phyloP scores from a whole-genome alignment of 2,113 vertebrate species.

The Tricholaema leucomelas region DNA sequence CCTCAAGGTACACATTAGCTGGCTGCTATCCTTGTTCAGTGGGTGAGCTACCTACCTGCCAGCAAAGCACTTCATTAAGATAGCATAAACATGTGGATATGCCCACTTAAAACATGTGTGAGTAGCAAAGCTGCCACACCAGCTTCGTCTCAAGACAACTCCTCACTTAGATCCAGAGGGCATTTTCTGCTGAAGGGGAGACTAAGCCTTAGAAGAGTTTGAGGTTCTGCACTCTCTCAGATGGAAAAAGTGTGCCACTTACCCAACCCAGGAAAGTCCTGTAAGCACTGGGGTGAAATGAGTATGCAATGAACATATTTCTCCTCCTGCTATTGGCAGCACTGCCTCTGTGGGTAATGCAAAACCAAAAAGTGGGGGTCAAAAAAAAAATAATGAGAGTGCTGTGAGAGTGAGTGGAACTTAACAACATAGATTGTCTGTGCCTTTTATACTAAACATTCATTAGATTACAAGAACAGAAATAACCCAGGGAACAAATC shows the following conservation, averaged over 20 bases:
- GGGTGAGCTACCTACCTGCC: not conserved
- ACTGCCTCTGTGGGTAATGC: not conserved
- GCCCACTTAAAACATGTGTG: not conserved
- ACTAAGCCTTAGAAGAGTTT: not conserved
- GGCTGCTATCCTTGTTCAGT: not conserved
- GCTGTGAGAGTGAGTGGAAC: not conserved
- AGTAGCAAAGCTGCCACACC: not conserved
- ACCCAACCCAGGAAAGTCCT: not conserved
- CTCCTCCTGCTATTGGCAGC: not conserved
- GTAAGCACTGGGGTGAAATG: not conserved
- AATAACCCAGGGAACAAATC: not conserved
- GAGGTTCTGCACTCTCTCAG: not conserved
- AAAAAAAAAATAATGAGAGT: not conserved
- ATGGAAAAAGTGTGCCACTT: not conserved
- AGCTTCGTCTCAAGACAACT: not conserved
- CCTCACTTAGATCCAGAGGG: not conserved
- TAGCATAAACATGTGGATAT: not conserved
- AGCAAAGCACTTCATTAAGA: not conserved
- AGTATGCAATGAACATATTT: not conserved
- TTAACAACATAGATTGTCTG: not conserved
- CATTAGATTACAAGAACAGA: not conserved
- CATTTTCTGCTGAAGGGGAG: not conserved
- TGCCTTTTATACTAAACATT: not conserved
- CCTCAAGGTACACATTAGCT: not conserved
- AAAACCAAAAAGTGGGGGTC: not conserved